Evolutionary conservation across 2,888 invertebrate species (phyloP), one percentile per base, ranked within the genome.

Genomic region (Machimus rusticus): DNA sequence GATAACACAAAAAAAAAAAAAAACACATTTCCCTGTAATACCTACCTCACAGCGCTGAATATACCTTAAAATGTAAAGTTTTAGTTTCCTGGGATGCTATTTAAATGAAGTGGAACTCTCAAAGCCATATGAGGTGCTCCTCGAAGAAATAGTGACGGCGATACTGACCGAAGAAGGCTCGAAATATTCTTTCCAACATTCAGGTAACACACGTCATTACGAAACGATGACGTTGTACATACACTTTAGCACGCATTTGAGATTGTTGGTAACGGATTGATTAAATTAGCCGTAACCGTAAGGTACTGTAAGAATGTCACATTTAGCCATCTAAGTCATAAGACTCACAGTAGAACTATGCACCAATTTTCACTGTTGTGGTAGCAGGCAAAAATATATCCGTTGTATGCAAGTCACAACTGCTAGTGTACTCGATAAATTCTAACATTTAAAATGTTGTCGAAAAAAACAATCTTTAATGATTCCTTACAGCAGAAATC

Each of bases 91-190:
- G 66, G 66, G 19, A 74, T 74, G 43, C 46, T 16, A 23, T 46
- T 39, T 76, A 74, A 86, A 31, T 16, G 74, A 74, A 46, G 16
- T 23, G 34, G 86, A n/a, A 51, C 31, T 28, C 23, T 46, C 74
- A 43, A 23, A 86, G n/a, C 82, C 88, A 86, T 89, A 86, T 82
- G 89, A 88, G 86, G 88, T 88, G 89, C 81, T 89, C 74, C 88
- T 89, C 39, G 89, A 89, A 88, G 89, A 89, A 86, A 82, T 88
- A 88, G 88, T 89, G 88, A 87, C 89, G 82, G 87, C 89, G 77
- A 88, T 89, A 79, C 87, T 88, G 82, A 78, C 85, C 55, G 89
- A 89, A 76, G 88, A 89, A 74, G 88, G 88, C 87, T 74, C 74
- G 37, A 84, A 74, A 51, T 16, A 43, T n/a, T 31, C 76, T 43